Evolutionary conservation across 2,113 vertebrate genomes (phyloP).

Genomic region (Xenus cinereus): DNA sequence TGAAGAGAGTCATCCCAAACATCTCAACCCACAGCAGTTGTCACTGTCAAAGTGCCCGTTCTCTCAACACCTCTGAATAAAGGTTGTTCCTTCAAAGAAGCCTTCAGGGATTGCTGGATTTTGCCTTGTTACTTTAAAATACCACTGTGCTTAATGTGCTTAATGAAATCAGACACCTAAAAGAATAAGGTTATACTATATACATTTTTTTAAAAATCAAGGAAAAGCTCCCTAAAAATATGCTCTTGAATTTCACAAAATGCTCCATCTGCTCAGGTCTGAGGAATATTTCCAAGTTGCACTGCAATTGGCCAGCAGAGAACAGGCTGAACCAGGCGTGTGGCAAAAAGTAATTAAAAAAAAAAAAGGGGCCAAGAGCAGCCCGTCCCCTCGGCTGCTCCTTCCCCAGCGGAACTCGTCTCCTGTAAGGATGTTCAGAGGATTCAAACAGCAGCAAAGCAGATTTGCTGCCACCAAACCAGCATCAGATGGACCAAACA

Average conservation of each 20-base stretch:
- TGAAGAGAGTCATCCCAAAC: not conserved
- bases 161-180: not conserved
- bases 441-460: not conserved
- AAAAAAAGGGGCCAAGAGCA: not conserved
- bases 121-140: not conserved
- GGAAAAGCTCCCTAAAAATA: slow-evolving; percentile 7
- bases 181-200: not conserved
- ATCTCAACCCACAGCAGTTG: not conserved
- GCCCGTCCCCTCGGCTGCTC: not conserved
- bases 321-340: not conserved
- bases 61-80: not conserved
- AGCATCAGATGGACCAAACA: not conserved
- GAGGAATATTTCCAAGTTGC: not conserved
- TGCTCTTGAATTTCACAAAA: not conserved
- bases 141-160: not conserved
- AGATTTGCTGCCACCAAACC: not conserved
- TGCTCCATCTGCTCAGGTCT: not conserved
- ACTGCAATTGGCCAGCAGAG: not conserved
- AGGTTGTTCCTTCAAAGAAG: not conserved
- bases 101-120: not conserved
- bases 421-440: not conserved
- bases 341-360: not conserved
- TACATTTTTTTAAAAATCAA: not conserved
- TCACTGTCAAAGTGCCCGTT: not conserved
- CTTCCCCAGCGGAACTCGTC: not conserved